Base-by-base conservation (phyloP, 2,113 vertebrate species). In the Bambusicola thoracicus region DNA sequence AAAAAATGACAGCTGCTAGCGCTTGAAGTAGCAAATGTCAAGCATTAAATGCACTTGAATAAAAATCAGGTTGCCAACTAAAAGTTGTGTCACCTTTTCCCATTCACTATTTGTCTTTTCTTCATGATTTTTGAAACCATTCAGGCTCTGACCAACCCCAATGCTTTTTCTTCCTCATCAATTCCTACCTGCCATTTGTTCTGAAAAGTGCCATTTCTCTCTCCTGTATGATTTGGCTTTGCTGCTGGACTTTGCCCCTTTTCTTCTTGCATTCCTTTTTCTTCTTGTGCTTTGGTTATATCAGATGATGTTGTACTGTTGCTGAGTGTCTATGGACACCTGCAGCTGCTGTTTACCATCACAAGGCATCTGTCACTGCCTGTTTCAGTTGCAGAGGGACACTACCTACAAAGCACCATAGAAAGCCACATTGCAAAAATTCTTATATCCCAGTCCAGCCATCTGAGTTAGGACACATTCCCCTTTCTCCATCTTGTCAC, bases 201-300 rank as follows among this genome's bases (percentile, higher is more conserved):
- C 51, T 48, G 58, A 53, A 70, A 69, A 61, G 61, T n/a, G 8
- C 13, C 13, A 5, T 68, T 72, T 43, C 4, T 65, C 10, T 34
- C 12, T 6, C 46, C 10, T 30, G 1, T 5, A 1, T 55, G 29
- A 55, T 38, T 72, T 17, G n/a, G 5, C 4, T 43, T 0, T 34
- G 17, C 25, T 38, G 65, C 34, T 43, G 6, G 20, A 56, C 27
- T 44, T 77, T 10, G 8, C 27, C 24, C 22, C 1, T 1, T 19
- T 16, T 14, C 30, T 56, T 46, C 48, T 40, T 58, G 55, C 11
- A 21, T 25, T 30, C 20, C 13, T 12, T 36, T 38, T 49, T n/a
- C 44, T 80, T 30, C 29, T 43, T 36, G 13, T 5, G 10, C 4
- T 65, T 30, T 0, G 0, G 2, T 53, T 36, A 20, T 29, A 10